Conservation (phyloP, 2,797 vertebrate genomes). For the Diplodus sargus region DNA sequence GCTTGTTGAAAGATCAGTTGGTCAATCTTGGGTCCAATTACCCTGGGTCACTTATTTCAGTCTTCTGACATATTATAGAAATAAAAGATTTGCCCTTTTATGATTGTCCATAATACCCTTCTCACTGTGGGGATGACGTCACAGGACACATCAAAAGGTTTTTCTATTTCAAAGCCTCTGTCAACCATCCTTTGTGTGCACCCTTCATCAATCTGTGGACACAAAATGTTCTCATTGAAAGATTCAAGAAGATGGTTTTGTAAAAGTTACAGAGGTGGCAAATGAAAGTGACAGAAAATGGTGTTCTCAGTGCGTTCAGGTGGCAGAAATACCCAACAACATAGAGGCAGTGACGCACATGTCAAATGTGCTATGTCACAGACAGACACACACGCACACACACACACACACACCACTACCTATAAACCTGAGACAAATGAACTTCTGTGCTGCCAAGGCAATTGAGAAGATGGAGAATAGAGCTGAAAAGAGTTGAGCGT, state of each 20-base stretch:
- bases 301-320: conserved; percentile 14
- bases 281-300: conserved; percentile 35
- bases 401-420: neutral
- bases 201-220: neutral
- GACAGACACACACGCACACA: neutral
- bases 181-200: neutral
- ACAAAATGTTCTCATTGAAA: conserved; percentile 7
- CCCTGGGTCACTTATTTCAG: neutral
- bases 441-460: conserved; percentile 23
- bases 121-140: neutral
- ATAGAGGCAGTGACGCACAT: conserved; percentile 1
- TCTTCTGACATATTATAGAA: neutral
- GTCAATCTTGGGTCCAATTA: neutral
- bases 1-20: neutral
- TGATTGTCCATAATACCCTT: neutral
- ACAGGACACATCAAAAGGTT: neutral
- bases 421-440: conserved; percentile 45
- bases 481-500: conserved; percentile 12
- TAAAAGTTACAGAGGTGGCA: conserved; percentile 14
- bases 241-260: neutral
- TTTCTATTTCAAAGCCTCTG: neutral
- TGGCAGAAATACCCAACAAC: conserved; percentile 29
- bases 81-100: neutral
- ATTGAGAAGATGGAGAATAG: conserved; percentile 26
- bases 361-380: neutral